Percentiles rank a stretch among this genome's conserved stretches.
phyloP scores from a whole-genome alignment of 2,888 invertebrate genomes.

The Lapara coniferarum region DNA sequence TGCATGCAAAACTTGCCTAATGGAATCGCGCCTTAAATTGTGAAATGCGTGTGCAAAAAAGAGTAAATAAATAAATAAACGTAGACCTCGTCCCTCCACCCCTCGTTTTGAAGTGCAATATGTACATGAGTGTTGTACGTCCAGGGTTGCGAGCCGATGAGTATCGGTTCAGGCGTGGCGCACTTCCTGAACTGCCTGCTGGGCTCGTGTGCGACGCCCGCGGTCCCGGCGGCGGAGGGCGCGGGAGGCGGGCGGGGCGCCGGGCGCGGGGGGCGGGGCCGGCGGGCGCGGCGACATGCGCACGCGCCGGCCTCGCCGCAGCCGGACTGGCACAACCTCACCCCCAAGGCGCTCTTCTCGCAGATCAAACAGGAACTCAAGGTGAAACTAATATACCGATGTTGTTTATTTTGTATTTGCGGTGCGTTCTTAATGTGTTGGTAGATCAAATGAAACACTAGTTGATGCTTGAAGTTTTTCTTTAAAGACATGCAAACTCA shows the following conservation, averaged over 20 bases:
- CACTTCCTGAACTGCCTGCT: conserved; percentile 98
- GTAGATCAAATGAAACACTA: no score
- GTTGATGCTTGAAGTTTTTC: no score
- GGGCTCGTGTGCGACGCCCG: conserved; percentile 87
- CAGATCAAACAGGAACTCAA: conserved; percentile 92
- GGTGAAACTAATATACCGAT: conserved; percentile 45
- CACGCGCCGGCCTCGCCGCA: conserved; percentile 51
- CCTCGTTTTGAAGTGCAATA: no score
- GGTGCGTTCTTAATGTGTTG: no score
- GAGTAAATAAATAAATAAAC: no score
- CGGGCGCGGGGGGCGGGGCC: conserved; percentile 65
- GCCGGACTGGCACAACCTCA: conserved; percentile 92
- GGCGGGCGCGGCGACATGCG: conserved; percentile 56
- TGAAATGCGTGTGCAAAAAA: no score
- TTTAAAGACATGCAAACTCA: no score
- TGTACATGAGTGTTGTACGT: background rate
- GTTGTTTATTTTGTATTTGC: no score
- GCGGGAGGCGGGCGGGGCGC: conserved; percentile 80
- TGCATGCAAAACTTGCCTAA: no score
- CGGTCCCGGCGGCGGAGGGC: conserved; percentile 58
- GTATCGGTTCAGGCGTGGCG: conserved; percentile 93
- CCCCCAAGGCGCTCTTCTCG: conserved; percentile 93
- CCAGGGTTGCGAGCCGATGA: conserved; percentile 94
- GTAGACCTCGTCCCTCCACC: no score
- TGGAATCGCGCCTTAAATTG: no score